Conservation (phyloP, 37 sponge, comb jelly and placozoan genomes). For the Cladorhizidae sp. region DNA sequence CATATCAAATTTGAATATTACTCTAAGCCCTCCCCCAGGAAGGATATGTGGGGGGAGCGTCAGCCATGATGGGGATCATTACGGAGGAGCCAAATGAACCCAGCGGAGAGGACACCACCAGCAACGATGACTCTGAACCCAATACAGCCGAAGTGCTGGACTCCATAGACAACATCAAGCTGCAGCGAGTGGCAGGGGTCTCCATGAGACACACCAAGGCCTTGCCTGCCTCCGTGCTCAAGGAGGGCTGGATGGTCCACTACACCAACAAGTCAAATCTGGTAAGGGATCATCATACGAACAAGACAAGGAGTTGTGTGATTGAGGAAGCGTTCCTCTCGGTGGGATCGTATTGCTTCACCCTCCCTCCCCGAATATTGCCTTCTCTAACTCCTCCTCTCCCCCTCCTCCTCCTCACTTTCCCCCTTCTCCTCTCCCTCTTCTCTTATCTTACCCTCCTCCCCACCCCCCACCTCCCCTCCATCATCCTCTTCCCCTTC, state of each 20-base stretch:
- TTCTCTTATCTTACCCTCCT: too few relatives aligned
- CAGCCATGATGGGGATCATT: slow-evolving; percentile 38
- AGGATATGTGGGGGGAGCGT: neutral
- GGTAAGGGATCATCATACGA: slow-evolving; percentile 61
- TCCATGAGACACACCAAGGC: slow-evolving; percentile 70
- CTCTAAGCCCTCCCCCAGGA: neutral
- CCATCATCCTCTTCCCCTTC: too few relatives aligned
- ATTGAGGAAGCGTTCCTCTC: too few relatives aligned
- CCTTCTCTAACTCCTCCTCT: too few relatives aligned
- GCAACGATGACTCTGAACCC: slow-evolving; percentile 62
- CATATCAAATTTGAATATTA: too few relatives aligned
- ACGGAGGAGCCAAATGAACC: slow-evolving; percentile 50
- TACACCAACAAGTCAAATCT: slow-evolving; percentile 78
- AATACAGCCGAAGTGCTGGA: slow-evolving; percentile 31
- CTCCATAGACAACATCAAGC: slow-evolving; percentile 47
- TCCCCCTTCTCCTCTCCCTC: too few relatives aligned
- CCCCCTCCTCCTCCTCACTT: too few relatives aligned
- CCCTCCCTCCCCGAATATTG: too few relatives aligned
- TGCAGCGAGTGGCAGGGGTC: slow-evolving; percentile 67
- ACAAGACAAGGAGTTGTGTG: too few relatives aligned
- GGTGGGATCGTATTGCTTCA: too few relatives aligned
- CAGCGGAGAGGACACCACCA: slow-evolving; percentile 60
- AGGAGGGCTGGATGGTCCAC: slow-evolving; percentile 92
- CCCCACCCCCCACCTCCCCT: too few relatives aligned
- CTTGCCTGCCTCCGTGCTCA: slow-evolving; percentile 55